Evolutionary conservation across 2,888 invertebrate genomes (phyloP), one percentile per base, ranked within the genome.

Genomic region (Drosophila histrio): DNA sequence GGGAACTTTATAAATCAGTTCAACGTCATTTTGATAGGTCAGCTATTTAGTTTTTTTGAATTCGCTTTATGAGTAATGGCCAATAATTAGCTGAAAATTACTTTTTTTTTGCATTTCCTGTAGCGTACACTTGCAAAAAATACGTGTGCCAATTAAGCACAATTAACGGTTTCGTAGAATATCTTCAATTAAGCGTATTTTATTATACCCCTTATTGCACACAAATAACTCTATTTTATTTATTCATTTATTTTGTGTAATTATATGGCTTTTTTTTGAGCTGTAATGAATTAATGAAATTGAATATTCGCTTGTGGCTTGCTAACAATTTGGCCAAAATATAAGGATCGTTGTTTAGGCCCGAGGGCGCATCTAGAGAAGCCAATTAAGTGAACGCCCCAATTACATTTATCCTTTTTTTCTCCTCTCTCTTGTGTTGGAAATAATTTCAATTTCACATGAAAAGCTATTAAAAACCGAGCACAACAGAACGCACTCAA

Each of bases 401-500:
- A 72, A 73, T 68, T 84, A 76, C 87, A 85, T 66, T 84, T 85
- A 87, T 81, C 77, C 81, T 60, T 73, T 59, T 59, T 41, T 21
- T 43, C 22, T 39, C n/a, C 22, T 22, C 21, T n/a, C 22, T 39
- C 39, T 34, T 36, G 49, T 60, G 60, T 8, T 74, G 41, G 50
- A 62, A 82, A 79, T 67, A 72, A 69, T 77, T 83, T 83, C 83
- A 72, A 69, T 79, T 83, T 83, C 88, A 88, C 81, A 66, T 79
- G 82, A 83, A 83, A 83, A 86, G 84, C 82, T 83, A 83, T 83
- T 83, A 88, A 83, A 77, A 61, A 49, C 59, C 47, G 32, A 62
- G 50, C 60, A 46, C 54, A 49, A 67, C 46, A 53, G 56, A 72
- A 64, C 59, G 52, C 77, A 66, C 88, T 83, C 84, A 83, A 79